phyloP scores from a whole-genome alignment of 2,888 invertebrate genomes.

The Molanna angustata region DNA sequence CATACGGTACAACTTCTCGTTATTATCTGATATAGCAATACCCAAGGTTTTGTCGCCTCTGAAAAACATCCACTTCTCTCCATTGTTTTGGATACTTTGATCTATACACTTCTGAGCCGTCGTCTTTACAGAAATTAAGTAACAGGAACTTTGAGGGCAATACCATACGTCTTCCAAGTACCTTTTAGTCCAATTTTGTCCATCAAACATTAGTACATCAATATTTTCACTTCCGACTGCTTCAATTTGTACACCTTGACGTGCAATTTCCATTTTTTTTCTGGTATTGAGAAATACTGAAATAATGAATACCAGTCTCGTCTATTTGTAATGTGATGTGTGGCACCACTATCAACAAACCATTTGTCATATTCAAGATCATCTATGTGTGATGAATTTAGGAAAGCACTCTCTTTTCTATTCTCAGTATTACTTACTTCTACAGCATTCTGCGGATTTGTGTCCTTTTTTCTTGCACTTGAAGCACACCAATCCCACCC shows the following conservation, averaged over 20 bases:
- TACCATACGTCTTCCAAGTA: slow-evolving; percentile 4
- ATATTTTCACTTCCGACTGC: not conserved
- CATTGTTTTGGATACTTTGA: not conserved
- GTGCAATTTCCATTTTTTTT: not conserved
- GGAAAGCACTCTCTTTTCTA: slow-evolving; percentile 2
- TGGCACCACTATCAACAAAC: slow-evolving; percentile 2
- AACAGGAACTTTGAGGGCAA: slow-evolving; percentile 4
- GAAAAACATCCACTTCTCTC: not conserved
- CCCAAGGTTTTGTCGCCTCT: not conserved
- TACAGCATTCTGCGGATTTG: not conserved
- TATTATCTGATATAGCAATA: not conserved
- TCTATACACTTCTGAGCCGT: slow-evolving; percentile 1
- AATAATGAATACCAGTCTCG: not conserved
- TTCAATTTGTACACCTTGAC: slow-evolving; percentile 1
- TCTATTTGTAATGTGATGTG: slow-evolving; percentile 2
- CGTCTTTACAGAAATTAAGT: slow-evolving; percentile 3
- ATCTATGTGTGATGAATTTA: not conserved
- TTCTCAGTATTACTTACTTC: no score
- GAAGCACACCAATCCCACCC: not conserved
- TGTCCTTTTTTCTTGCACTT: not conserved
- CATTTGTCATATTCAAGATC: not conserved
- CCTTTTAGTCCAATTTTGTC: not conserved
- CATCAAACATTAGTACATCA: not conserved
- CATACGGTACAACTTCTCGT: slow-evolving; percentile 2
- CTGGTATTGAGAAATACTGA: not conserved